These are phyloP conservation scores for Ganaspis brasiliensis DNA, from an alignment of 2,888 invertebrate species.

Conservation along the genomic window DNA sequence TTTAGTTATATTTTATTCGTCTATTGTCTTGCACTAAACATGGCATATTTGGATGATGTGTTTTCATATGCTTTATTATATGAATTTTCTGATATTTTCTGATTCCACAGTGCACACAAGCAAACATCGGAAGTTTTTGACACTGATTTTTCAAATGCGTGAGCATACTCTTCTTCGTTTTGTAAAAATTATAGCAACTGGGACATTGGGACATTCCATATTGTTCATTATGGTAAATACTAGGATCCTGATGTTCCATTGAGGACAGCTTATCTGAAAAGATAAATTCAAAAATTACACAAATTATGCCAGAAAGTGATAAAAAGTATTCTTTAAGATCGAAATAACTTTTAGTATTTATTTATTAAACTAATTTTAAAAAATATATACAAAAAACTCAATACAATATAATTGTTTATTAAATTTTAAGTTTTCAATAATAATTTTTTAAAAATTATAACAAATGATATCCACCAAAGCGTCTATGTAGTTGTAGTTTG, in stretches of 20 bases:
- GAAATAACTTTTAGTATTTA: too few species aligned
- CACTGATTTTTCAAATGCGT: slow-evolving; percentile 69
- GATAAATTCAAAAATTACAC: too few species aligned
- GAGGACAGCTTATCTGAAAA: background rate
- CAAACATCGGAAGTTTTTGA: slow-evolving; percentile 67
- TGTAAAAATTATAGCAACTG: slow-evolving; percentile 72
- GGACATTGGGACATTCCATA: slow-evolving; percentile 69
- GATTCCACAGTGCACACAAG: slow-evolving; percentile 69
- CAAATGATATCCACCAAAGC: too few species aligned
- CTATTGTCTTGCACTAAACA: slow-evolving; percentile 15
- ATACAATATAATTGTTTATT: too few species aligned
- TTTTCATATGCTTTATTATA: slow-evolving; percentile 66
- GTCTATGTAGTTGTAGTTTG: too few species aligned
- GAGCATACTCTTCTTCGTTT: slow-evolving; percentile 71
- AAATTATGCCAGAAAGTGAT: too few species aligned
- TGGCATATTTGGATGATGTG: slow-evolving; percentile 62
- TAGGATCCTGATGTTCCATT: background rate
- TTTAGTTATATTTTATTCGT: background rate
- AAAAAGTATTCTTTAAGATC: too few species aligned
- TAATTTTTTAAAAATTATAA: too few species aligned
- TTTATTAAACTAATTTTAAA: too few species aligned
- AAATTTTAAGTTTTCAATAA: too few species aligned
- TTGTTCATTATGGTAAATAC: background rate
- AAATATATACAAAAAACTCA: too few species aligned
- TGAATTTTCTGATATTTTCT: slow-evolving; percentile 72